A percentile compares a stretch with the other conserved stretches of the same genome.
Evolutionary conservation across 2,888 invertebrate species (phyloP).

Genomic region (Apodemia zela): DNA sequence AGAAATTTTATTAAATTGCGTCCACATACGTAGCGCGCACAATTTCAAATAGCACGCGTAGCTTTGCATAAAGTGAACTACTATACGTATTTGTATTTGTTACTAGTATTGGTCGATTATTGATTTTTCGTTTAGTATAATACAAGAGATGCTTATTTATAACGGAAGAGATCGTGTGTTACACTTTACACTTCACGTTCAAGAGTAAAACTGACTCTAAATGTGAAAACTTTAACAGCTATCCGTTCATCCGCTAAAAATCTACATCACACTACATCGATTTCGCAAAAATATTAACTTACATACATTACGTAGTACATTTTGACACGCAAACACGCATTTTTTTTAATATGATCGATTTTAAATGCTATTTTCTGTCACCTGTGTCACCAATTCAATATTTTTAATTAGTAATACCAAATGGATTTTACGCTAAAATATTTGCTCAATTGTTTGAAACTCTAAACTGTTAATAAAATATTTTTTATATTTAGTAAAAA

Average conservation of each 20-base stretch:
- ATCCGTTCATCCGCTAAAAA: not conserved
- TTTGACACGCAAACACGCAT: conserved; percentile 21
- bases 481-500: conserved; percentile 21
- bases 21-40: too few relatives aligned
- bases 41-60: too few relatives aligned
- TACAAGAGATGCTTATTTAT: too few relatives aligned
- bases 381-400: conserved; percentile 44
- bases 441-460: conserved; percentile 47
- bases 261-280: not conserved
- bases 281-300: not conserved
- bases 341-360: conserved; percentile 31
- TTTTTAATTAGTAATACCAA: conserved; percentile 40
- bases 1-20: too few relatives aligned
- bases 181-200: not conserved
- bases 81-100: too few relatives aligned
- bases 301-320: conserved; percentile 30
- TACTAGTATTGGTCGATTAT: too few relatives aligned
- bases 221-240: not conserved
- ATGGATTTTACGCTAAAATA: conserved; percentile 56
- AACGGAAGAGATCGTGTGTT: too few relatives aligned
- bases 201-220: not conserved
- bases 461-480: conserved; percentile 17
- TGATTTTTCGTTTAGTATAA: too few relatives aligned
- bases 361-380: conserved; percentile 34
- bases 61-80: too few relatives aligned